Conservation (phyloP, 2,888 invertebrate species). For the Apamea anceps region DNA sequence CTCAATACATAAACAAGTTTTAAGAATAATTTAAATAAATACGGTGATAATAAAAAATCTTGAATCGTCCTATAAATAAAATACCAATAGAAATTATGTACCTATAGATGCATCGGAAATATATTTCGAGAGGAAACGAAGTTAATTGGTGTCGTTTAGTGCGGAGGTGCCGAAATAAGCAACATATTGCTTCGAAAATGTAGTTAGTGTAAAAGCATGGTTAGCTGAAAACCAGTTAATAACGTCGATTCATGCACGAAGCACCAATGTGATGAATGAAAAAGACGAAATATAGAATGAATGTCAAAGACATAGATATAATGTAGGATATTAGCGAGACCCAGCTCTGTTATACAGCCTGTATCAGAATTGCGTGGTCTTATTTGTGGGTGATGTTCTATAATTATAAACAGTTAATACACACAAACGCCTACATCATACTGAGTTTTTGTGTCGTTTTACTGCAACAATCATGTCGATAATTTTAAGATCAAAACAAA, state of each 20-base stretch:
- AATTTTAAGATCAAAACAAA: neutral
- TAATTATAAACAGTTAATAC: neutral
- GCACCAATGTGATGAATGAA: conserved; percentile 66
- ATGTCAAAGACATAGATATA: conserved; percentile 56
- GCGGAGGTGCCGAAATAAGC: conserved; percentile 59
- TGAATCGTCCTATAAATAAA: conserved; percentile 13
- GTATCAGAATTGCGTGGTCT: conserved; percentile 2
- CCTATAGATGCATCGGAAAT: conserved; percentile 29
- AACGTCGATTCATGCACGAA: conserved; percentile 72
- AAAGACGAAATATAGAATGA: conserved; percentile 52
- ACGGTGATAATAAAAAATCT: conserved; percentile 23
- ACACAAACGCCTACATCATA: neutral
- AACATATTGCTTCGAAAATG: conserved; percentile 62
- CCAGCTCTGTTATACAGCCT: conserved; percentile 50
- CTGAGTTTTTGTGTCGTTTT: neutral
- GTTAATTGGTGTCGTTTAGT: conserved; percentile 39
- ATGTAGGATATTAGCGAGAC: conserved; percentile 58
- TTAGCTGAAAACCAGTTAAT: conserved; percentile 56
- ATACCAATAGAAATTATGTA: conserved; percentile 32
- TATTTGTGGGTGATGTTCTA: conserved; percentile 2
- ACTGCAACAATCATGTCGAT: neutral
- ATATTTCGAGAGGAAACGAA: conserved; percentile 30
- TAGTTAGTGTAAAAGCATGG: conserved; percentile 46
- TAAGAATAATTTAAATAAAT: conserved; percentile 31
- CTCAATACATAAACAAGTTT: conserved; percentile 19